Base-by-base conservation (phyloP, 2,113 vertebrate genomes). In the Reinhardtius hippoglossoides region DNA sequence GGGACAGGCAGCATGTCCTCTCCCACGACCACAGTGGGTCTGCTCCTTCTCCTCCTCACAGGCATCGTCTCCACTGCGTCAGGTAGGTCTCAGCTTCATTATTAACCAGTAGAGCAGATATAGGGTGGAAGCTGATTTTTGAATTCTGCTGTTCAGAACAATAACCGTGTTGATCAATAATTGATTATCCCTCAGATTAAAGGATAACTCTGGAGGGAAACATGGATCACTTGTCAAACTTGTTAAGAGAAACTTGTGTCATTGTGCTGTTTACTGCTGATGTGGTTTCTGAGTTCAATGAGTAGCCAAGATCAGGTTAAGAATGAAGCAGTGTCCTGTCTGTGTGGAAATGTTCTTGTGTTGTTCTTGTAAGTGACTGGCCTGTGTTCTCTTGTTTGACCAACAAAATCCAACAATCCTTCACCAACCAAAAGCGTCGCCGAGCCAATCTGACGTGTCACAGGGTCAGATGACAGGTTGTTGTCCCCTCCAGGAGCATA, bases 81-180 rank as follows among this genome's bases (percentile, higher is more conserved):
- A 68, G 91, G 91, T 92, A 55, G 87, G 84, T 70, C 10, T 13
- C 9, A 40, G 9, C 2, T 60, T 21, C 21, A 55, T 54, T 23
- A 71, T 70, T 64, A 73, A 52, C 59, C 37, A 46, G 15, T 8
- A 0, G 54, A 21, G 37, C 14, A 27, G 37, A 46, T 13, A 9
- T 2, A 21, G 3, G 63, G 7, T 67, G 16, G 24, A 31, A 18
- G 24, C 26, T 68, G n/a, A 26, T 46, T 12, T 37, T 37, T 9
- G 7, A 12, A 58, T 46, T 16, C 15, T 74, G 60, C 55, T 40
- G 14, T 35, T 55, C 21, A 4, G 46, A 48, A 20, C 16, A 15
- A 27, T 14, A 5, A 9, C 4, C 4, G 10, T 23, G 3, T 5
- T 64, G 40, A 26, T 65, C 16, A 3, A 18, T 50, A 27, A 5